Base-by-base conservation (phyloP, 92 coral and sea anemone species). In the Phenganax subtilis region DNA sequence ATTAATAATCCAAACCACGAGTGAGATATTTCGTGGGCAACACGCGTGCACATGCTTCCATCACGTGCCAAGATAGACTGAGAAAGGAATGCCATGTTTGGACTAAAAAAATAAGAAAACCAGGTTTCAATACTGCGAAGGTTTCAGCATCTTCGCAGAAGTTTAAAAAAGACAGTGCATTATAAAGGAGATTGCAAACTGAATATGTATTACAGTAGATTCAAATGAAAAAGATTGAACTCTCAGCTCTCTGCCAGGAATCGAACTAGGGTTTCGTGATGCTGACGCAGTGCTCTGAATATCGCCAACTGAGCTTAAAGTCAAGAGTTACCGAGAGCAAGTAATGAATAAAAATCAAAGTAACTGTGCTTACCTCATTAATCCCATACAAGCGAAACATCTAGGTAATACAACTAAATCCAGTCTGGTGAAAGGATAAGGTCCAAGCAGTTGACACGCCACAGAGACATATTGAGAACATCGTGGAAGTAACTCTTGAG, bases 321-420 rank as follows among this genome's bases (percentile, higher is more conserved):
- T 37, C 5, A 37, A 37, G 5, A 37, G 47, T 37, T 37, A 37
- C 47, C 47, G 5, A 37, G 47, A 37, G 47, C 47, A 37, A 37
- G 47, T 37, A 37, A 37, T 37, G 47, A 37, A 37, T 37, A 37
- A 12, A 28, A 16, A 25, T 25, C 8, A 12, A 14, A 20, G 9
- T 8, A 51, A 4, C 60, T 20, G 27, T 17, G 78, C 81, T 2
- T 56, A 91, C 99, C 96, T 96, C 86, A 91, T 96, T 51, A 96
- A 89, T 0, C 99, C 99, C 99, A 96, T 96, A 67, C 99, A 96
- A 52, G 99, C 99, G 76, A 96, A 96, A 75, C 99, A 91, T 80
- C 89, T 89, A 17, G 99, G 99, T 12, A 96, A 87, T 16, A 96
- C 80, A 11, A 96, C 87, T 54, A 96, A 84, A 47, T 89, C 94